Base-by-base conservation (phyloP, 2,113 vertebrate genomes). In the Triplophysa siluroides region DNA sequence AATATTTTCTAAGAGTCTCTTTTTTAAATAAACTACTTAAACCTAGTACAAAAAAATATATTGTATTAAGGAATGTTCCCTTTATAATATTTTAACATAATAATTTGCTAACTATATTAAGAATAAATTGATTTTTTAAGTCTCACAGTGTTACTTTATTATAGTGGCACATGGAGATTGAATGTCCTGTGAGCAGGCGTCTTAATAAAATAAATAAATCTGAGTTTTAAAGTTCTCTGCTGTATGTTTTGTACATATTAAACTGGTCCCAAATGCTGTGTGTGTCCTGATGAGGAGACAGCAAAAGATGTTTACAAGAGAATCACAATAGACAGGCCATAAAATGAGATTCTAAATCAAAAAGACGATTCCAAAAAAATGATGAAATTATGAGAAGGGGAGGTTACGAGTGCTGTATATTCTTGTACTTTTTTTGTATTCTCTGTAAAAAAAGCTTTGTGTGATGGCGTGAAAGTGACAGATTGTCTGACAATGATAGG, bases 251-350 rank as follows among this genome's bases (percentile, higher is more conserved):
- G 58, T 24, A 86, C 73, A 85, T 89, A 85, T 89, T 83, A 79
- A 91, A 89, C 88, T 84, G 82, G 90, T 89, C 92, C 91, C 89
- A 92, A 90, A 92, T 75, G 41, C 72, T 75, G 41, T 63, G 72
- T 63, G 72, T 75, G 72, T 75, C 72, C 58, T 63, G 72, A 26
- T 60, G 54, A 41, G 38, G 56, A 61, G 72, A 75, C 58, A 74
- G 24, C 58, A 14, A 23, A 61, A 74, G 5, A 33, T 33, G 8
- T 70, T 19, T 50, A 29, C 54, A 29, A 16, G 8, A 75, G 21
- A 62, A 62, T 24, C n/a, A 18, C 11, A 21, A 58, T 38, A 11
- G 54, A 58, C 29, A 56, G 52, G 50, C 13, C 29, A 16, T 23
- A 70, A 7, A 18, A 16, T 54, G 16, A 21, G 1, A 14, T 14